Evolutionary conservation across 2,797 vertebrate species (phyloP), one percentile per base, ranked within the genome.

Genomic region (Scarus forsteni): DNA sequence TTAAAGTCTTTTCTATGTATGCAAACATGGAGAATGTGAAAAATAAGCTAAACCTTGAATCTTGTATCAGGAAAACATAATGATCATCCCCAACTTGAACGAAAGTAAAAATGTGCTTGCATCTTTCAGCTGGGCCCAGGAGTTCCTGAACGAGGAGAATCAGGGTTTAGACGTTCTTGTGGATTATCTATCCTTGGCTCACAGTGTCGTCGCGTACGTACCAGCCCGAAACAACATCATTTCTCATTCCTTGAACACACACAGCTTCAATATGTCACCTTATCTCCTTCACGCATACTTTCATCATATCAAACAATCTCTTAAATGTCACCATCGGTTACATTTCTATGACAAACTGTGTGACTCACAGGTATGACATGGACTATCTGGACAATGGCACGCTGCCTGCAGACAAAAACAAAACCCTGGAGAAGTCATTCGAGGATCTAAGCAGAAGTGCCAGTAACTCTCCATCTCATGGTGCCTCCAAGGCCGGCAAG

Each of bases 121-220:
- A 40, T 7, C 15, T 0, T 43, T 6, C 83, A 98, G 97, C 43
- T 99, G 97, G 97, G 97, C 97, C 70, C 93, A 98, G 90, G 97
- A 99, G 80, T 99, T 99, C 83, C 94, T 99, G 19, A 97, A 94
- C 5, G 94, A 97, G 60, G 95, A 98, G 73, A 97, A 98, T 87
- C 95, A 93, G 0, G 97, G 97, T 9, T 85, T 99, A 70, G 96
- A 98, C 0, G 94, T 97, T 49, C 92, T 99, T 0, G 95, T 99
- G 18, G 96, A 98, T 39, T 99, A 97, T 68, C 91, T 99, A 50
- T 94, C 97, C 43, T 95, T 94, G 0, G 95, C 96, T 57, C 97
- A 98, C 81, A 95, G 93, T 50, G 93, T 95, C 0, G 93, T 95
- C 81, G 83, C 92, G 97, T 98, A 95, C 1, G 96, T 93, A 79